phyloP scores from a whole-genome alignment of 2,888 invertebrate genomes.

The Catocala fraxini region DNA sequence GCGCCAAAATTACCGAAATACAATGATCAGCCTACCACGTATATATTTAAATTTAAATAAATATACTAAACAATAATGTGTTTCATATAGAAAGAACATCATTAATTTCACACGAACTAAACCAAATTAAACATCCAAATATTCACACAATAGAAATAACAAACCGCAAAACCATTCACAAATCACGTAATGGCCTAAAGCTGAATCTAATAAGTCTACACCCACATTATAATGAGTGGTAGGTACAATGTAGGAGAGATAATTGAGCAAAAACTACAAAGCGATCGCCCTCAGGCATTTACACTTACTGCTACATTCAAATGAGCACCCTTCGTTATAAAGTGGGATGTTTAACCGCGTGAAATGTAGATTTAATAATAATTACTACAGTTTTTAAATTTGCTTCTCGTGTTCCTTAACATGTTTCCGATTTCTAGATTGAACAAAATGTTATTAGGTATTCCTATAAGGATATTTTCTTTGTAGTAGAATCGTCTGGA shows the following conservation, averaged over 20 bases:
- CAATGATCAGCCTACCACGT: no score
- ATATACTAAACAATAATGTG: no score
- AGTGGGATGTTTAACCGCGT: constrained; percentile 68
- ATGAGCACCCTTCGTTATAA: constrained; percentile 73
- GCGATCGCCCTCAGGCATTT: constrained; percentile 68
- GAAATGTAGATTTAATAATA: constrained; percentile 44
- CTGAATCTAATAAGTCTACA: constrained; percentile 78
- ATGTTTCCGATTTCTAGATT: not conserved
- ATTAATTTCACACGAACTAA: constrained; percentile 11
- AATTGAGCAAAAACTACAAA: constrained; percentile 85
- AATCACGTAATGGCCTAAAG: constrained; percentile 77
- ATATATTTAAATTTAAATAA: no score
- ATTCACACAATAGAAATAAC: constrained; percentile 40
- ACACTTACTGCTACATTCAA: constrained; percentile 74
- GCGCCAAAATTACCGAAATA: no score
- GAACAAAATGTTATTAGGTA: no score
- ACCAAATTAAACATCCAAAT: constrained; percentile 23
- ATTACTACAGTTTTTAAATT: constrained; percentile 1
- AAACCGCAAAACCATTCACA: constrained; percentile 53
- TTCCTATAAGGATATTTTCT: no score
- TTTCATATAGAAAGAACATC: no score
- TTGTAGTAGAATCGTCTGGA: no score
- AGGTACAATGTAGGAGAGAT: constrained; percentile 70
- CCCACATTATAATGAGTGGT: constrained; percentile 76
- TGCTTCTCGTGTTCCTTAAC: not conserved